Conservation (phyloP, 2,888 invertebrate species). For the Atherix ibis region DNA sequence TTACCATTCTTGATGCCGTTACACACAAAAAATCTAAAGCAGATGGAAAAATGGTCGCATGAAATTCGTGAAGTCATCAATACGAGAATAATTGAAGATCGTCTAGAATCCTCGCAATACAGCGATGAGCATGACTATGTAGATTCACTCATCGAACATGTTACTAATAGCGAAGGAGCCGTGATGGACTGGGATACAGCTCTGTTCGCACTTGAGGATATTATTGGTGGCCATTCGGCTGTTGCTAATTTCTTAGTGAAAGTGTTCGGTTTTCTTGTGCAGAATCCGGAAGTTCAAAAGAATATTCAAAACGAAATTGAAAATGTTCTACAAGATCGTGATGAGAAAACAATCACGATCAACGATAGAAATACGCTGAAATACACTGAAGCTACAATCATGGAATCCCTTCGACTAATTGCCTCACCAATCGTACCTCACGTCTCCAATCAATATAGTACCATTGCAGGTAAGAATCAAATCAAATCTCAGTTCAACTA, state of each 20-base stretch:
- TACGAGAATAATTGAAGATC: constrained; percentile 34
- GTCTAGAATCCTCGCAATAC: constrained; percentile 21
- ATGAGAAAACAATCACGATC: constrained; percentile 9
- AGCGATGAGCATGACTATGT: constrained; percentile 38
- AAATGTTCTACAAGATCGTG: constrained; percentile 7
- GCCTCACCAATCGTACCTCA: constrained; percentile 54
- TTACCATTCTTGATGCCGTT: constrained; percentile 43
- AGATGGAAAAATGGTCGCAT: constrained; percentile 36
- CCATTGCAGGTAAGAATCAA: constrained; percentile 38
- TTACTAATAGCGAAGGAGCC: constrained; percentile 29
- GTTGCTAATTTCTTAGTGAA: constrained; percentile 45
- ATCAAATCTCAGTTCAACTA: background rate
- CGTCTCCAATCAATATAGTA: constrained; percentile 44
- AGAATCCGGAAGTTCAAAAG: constrained; percentile 36
- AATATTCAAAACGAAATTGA: constrained; percentile 39
- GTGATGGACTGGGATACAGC: constrained; percentile 35
- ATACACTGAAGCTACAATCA: constrained; percentile 43
- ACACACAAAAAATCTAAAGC: constrained; percentile 34
- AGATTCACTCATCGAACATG: constrained; percentile 39
- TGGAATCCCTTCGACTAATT: constrained; percentile 45
- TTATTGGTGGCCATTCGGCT: constrained; percentile 47
- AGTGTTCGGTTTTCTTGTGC: constrained; percentile 39
- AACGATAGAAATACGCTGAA: constrained; percentile 37
- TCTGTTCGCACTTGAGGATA: constrained; percentile 32
- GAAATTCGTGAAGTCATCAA: constrained; percentile 39